These are phyloP conservation scores for Lagorchestes hirsutus DNA, from an alignment of 2,797 vertebrate genomes.

Conservation along the genomic window DNA sequence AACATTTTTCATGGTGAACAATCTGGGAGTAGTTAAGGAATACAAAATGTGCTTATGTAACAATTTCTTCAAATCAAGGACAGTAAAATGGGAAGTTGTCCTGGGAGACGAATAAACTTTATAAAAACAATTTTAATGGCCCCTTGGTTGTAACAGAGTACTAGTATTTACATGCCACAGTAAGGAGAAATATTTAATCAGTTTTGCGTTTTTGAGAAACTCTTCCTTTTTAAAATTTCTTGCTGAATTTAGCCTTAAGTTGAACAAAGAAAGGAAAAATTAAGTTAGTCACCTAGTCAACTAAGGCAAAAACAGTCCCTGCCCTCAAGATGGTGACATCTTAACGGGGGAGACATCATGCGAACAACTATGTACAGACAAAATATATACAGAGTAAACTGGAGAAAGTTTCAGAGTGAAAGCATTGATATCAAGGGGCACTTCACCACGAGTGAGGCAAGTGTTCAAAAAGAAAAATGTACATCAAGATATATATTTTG, in stretches of 20 bases:
- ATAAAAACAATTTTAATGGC: slow-evolving; percentile 32
- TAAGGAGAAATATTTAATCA: slow-evolving; percentile 1
- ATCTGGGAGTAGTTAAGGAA: slow-evolving; percentile 16
- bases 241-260: neutral
- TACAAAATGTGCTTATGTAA: slow-evolving; percentile 14
- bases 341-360: neutral
- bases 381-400: neutral
- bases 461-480: neutral
- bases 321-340: neutral
- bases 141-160: slow-evolving; percentile 22
- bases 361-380: neutral
- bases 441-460: neutral
- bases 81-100: slow-evolving; percentile 20
- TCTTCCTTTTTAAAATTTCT: neutral
- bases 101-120: slow-evolving; percentile 27
- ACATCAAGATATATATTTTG: neutral
- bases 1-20: slow-evolving; percentile 31
- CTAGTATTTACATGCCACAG: slow-evolving; percentile 15
- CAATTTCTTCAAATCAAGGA: slow-evolving; percentile 35
- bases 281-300: neutral
- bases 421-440: neutral
- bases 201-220: neutral
- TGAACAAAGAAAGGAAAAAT: neutral
- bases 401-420: neutral
- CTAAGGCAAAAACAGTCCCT: neutral